Evolutionary conservation across 2,888 invertebrate genomes (phyloP), one percentile per base, ranked within the genome.

Genomic region (Lasioglossum villosulum): DNA sequence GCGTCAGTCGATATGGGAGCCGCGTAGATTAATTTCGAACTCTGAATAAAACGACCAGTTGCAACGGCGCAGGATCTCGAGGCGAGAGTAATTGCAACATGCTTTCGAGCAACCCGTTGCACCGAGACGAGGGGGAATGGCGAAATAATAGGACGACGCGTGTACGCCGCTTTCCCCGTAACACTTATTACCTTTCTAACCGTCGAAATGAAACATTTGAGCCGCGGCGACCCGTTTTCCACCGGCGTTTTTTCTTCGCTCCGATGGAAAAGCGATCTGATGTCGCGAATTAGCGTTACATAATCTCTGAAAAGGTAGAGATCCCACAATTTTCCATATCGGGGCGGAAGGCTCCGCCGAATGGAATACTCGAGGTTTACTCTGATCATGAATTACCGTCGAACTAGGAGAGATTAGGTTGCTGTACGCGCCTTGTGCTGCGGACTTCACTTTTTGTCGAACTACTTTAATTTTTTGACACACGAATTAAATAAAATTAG

Each of bases 131-230:
- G 63, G 6, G 8, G 37, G 66, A 66, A 37, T 39, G 42, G 30
- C 4, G 14, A 56, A 74, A 56, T 80, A 80, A 39, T n/a, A 37
- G 14, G 23, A 75, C 37, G 16, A 45, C 45, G 8, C 6, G n/a
- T 30, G 39, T 10, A 70, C 68, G 68, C 68, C 30, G 70, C 74
- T 70, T 70, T 81, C 68, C 42, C 52, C 12, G 48, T 79, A 68
- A 68, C 19, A 37, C 37, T 34, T 68, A 68, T 37, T 68, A 68
- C 37, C 45, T 34, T 68, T 68, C 59, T 42, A 72, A 42, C 8
- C 27, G 73, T 45, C 16, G 27, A 39, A 59, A 42, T 70, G 70
- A 39, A 70, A 78, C 63, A n/a, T 34, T 34, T 37, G 16, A 30
- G 63, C 30, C 16, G 30, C 27, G 4, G 30, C 63, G 63, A 63